A percentile compares a stretch with the other conserved stretches of the same genome.
Evolutionary conservation across 1,140 invertebrate genomes (phyloP).

Genomic region (Brachystomella parvula): DNA sequence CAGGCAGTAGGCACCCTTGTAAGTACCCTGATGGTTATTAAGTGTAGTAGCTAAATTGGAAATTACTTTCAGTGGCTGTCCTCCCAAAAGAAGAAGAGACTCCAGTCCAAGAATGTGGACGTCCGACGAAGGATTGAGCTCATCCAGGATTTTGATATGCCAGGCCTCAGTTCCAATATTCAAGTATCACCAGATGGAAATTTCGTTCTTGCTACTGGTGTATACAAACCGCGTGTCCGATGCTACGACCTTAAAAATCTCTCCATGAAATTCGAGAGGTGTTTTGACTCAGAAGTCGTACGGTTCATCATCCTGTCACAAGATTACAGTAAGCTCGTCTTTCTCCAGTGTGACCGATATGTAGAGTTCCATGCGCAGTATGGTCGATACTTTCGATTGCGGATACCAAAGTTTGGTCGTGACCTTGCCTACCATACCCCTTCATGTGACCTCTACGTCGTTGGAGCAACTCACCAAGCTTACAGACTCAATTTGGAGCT

Average conservation of each 20-base stretch:
- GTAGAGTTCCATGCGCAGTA: conserved; percentile 90
- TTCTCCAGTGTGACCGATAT: conserved; percentile 59
- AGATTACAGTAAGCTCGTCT: conserved; percentile 71
- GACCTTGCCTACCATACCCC: conserved; percentile 87
- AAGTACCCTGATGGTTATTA: too few relatives aligned
- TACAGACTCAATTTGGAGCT: conserved; percentile 92
- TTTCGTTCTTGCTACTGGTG: conserved; percentile 85
- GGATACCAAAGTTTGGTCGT: conserved; percentile 90
- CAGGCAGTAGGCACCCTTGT: too few relatives aligned
- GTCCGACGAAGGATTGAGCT: conserved; percentile 83
- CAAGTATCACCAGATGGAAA: conserved; percentile 83
- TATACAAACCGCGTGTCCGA: conserved; percentile 91
- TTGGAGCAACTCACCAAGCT: conserved; percentile 77
- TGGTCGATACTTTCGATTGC: conserved; percentile 79
- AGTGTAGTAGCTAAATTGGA: too few relatives aligned
- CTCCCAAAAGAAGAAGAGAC: conserved; percentile 72
- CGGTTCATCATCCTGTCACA: conserved; percentile 79
- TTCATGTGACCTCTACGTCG: conserved; percentile 85
- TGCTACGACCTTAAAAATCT: conserved; percentile 95
- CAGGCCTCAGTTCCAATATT: conserved; percentile 77
- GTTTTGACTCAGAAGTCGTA: conserved; percentile 91
- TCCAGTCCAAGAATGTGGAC: conserved; percentile 86
- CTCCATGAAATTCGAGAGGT: conserved; percentile 96
- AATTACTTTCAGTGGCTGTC: conserved; percentile 86
- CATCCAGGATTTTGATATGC: conserved; percentile 99